Evolutionary conservation across 1,140 invertebrate species (phyloP).

Genomic region (Batillaria attramentaria): DNA sequence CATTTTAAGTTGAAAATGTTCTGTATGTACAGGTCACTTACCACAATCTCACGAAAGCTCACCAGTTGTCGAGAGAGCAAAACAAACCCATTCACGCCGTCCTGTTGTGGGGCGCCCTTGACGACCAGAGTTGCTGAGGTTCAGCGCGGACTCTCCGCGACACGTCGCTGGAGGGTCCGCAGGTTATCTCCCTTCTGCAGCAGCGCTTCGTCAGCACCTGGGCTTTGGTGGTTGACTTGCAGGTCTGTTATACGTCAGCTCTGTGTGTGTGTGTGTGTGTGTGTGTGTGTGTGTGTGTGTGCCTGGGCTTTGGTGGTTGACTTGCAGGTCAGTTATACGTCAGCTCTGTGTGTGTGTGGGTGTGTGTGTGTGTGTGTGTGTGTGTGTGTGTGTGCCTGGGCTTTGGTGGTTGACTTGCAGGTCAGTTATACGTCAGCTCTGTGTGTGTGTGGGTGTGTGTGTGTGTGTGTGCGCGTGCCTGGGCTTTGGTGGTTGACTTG

Average conservation of each 20-base stretch:
- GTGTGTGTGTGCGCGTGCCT: no score
- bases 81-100: slow-evolving; percentile 67
- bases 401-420: no score
- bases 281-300: background rate
- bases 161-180: slow-evolving; percentile 67
- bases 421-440: no score
- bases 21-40: slow-evolving; percentile 64
- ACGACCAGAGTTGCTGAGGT: slow-evolving; percentile 73
- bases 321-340: slow-evolving; percentile 67
- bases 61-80: slow-evolving; percentile 53
- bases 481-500: no score
- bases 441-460: no score
- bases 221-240: slow-evolving; percentile 68
- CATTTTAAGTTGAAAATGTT: background rate
- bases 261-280: background rate
- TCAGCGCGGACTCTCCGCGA: slow-evolving; percentile 71
- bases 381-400: no score
- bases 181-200: slow-evolving; percentile 61
- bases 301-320: slow-evolving; percentile 61
- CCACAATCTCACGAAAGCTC: slow-evolving; percentile 65
- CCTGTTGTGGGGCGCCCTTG: slow-evolving; percentile 70
- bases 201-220: slow-evolving; percentile 69
- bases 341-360: no score
- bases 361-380: no score
- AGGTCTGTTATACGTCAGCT: slow-evolving; percentile 53